phyloP scores from a whole-genome alignment of 2,113 vertebrate species.

The Ifrita kowaldi region DNA sequence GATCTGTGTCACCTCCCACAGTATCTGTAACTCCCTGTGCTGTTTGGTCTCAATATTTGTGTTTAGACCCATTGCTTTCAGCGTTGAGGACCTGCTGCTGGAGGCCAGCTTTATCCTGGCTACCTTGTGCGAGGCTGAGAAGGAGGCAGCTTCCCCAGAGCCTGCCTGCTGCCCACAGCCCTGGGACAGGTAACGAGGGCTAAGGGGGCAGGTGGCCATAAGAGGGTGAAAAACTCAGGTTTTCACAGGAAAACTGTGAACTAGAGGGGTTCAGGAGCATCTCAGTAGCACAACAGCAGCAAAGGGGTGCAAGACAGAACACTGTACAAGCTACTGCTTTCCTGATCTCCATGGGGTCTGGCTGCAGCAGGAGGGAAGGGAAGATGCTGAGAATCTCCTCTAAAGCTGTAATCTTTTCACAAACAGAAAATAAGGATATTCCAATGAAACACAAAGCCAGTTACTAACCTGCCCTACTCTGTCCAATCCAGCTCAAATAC shows the following conservation, averaged over 20 bases:
- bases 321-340: neutral
- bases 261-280: neutral
- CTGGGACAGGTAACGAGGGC: constrained; percentile 36
- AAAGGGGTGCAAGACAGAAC: neutral
- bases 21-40: fast-evolving
- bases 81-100: constrained; percentile 80
- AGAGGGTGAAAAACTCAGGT: neutral
- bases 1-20: neutral
- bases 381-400: neutral
- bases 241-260: neutral
- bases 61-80: constrained; percentile 85
- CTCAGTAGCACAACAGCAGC: neutral
- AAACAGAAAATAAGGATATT: neutral
- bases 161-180: neutral
- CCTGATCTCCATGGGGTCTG: neutral
- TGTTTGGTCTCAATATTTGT: neutral
- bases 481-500: neutral
- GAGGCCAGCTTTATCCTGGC: constrained; percentile 87
- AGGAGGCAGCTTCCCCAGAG: constrained; percentile 47
- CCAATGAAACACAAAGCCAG: neutral
- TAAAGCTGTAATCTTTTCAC: neutral
- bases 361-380: neutral
- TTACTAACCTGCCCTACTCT: neutral
- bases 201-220: neutral
- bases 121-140: constrained; percentile 74